Evolutionary conservation across 64 coral and sea anemone genomes (phyloP).

Genomic region (Dendrophyllia cribrosa): DNA sequence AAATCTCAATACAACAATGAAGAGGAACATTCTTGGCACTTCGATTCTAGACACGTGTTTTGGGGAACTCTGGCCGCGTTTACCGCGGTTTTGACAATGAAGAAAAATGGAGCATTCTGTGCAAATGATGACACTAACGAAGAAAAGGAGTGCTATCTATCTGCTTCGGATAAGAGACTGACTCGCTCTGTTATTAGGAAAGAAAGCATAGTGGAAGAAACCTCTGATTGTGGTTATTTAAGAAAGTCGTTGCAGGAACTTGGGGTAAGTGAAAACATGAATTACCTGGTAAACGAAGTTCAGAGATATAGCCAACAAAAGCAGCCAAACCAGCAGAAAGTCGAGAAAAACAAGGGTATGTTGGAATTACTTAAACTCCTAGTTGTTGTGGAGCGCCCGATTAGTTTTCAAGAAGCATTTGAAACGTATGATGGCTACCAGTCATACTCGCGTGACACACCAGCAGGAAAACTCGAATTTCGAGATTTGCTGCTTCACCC

Average conservation of each 20-base stretch:
- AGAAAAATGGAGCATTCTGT: conserved; percentile 1
- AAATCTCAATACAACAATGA: not conserved
- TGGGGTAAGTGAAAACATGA: conserved; percentile 25
- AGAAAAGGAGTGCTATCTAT: not conserved
- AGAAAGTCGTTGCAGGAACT: conserved; percentile 4
- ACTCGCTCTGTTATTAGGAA: not conserved
- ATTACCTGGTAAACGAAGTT: conserved; percentile 32
- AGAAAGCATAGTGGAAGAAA: not conserved
- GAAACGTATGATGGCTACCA: conserved; percentile 55
- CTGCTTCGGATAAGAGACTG: not conserved
- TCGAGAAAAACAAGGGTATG: conserved; percentile 43
- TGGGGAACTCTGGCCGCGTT: not conserved
- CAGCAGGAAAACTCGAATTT: conserved; percentile 41
- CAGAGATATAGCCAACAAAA: conserved; percentile 19
- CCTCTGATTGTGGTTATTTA: not conserved
- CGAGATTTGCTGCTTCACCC: conserved; percentile 36
- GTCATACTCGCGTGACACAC: conserved; percentile 16
- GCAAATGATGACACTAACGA: not conserved
- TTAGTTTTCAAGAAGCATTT: conserved; percentile 31
- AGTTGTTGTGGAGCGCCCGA: conserved; percentile 32
- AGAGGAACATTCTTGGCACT: not conserved
- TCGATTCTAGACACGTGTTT: not conserved
- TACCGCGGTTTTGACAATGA: not conserved
- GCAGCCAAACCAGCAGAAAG: conserved; percentile 6
- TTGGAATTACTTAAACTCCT: conserved; percentile 30